Evolutionary conservation across 2,888 invertebrate genomes (phyloP).

Genomic region (Rotaria macrura): DNA sequence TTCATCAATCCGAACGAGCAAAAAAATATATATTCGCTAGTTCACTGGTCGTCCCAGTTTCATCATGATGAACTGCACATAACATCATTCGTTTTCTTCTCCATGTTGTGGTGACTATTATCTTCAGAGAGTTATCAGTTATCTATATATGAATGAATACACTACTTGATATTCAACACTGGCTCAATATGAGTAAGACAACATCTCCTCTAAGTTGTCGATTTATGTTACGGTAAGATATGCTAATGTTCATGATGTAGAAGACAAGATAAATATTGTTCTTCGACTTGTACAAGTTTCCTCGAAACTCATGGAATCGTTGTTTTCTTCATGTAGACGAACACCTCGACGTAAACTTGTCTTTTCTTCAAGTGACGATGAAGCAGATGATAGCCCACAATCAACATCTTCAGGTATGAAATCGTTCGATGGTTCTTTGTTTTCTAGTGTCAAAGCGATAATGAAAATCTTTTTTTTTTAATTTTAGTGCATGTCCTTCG

Average conservation of each 20-base stretch:
- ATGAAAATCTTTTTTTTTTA: background rate
- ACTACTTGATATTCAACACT: background rate
- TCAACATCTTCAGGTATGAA: background rate
- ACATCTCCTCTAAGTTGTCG: background rate
- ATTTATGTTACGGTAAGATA: background rate
- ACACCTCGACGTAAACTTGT: background rate
- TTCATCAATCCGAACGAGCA: background rate
- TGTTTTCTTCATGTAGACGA: too few species aligned
- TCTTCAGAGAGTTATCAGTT: background rate
- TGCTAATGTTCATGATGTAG: too few species aligned
- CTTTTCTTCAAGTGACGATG: conserved; percentile 9
- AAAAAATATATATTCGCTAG: background rate
- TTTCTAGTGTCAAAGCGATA: too few species aligned
- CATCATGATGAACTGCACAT: background rate
- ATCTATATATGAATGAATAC: background rate
- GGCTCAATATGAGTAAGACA: background rate
- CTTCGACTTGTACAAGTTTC: too few species aligned
- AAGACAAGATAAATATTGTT: too few species aligned
- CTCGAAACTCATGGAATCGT: too few species aligned
- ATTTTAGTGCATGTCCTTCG: background rate
- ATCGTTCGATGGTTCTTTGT: too few species aligned
- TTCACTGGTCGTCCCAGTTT: background rate
- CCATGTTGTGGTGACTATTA: conserved; percentile 8
- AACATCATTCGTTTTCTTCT: background rate
- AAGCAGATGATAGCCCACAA: conserved; percentile 18